phyloP scores from a whole-genome alignment of 1,140 invertebrate genomes.

The Patella vulgata region DNA sequence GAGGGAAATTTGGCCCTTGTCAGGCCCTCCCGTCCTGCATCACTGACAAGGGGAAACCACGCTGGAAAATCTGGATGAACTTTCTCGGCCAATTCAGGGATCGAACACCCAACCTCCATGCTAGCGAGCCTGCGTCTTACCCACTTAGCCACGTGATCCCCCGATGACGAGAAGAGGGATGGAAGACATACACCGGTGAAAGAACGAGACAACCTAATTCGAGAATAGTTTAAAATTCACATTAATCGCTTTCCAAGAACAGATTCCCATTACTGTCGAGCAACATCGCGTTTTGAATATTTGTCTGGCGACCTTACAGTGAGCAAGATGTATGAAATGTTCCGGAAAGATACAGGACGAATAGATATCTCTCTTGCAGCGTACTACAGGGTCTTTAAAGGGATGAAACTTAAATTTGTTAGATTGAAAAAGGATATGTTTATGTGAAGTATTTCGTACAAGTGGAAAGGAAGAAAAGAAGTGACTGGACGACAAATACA shows the following conservation, averaged over 20 bases:
- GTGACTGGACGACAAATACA: conserved; percentile 1
- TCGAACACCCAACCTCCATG: too few relatives aligned
- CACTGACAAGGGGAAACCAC: too few relatives aligned
- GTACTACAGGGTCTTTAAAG: background rate
- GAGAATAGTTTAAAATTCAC: conserved; percentile 4
- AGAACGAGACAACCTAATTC: background rate
- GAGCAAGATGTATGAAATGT: conserved; percentile 15
- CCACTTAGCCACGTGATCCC: too few relatives aligned
- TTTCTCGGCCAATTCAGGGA: too few relatives aligned
- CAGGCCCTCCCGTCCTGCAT: too few relatives aligned
- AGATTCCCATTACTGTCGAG: conserved; percentile 12
- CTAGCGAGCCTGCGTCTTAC: too few relatives aligned
- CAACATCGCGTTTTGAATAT: conserved; percentile 11
- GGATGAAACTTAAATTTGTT: conserved; percentile 2
- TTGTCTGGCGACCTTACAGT: conserved; percentile 4
- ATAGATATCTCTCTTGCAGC: background rate
- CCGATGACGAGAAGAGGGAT: background rate
- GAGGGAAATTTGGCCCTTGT: too few relatives aligned
- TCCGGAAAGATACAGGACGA: background rate
- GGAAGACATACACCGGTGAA: conserved; percentile 4
- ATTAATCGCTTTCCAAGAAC: conserved; percentile 3
- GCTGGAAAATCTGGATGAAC: too few relatives aligned
- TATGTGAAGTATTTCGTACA: conserved; percentile 8
- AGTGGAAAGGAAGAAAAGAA: background rate
- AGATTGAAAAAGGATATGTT: conserved; percentile 10